Base-by-base conservation (phyloP, 1,140 invertebrate species). In the Whitmania pigra region DNA sequence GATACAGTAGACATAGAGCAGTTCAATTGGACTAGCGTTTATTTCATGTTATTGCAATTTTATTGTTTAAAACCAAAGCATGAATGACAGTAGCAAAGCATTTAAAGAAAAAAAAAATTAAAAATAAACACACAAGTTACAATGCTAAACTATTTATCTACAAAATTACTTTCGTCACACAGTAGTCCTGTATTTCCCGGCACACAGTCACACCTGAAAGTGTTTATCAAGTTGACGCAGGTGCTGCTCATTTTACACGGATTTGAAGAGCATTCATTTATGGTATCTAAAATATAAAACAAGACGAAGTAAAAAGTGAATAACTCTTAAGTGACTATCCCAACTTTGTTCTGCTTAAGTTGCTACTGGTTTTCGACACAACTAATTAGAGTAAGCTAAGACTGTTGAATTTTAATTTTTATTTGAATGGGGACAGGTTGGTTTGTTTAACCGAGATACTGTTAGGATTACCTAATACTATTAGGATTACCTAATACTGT, bases 141-240 rank as follows among this genome's bases (percentile, higher is more conserved):
- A 20, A 9, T 57, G 20, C 2, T 3, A 57, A 57, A 2, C 2
- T 57, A 49, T 49, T 15, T 49, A 15, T 49, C 11, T 1, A 49
- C 15, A 49, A 49, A 49, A 11, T 11, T 1, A 74, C 73, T 66
- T 72, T 57, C 27, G 43, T 74, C 70, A 54, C 73, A 74, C 22
- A 53, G 22, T 0, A 27, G n/a, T 54, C 73, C 73, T 31, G 71
- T 68, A 66, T 67, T 72, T 43, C 70, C 71, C 55, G 27, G 40
- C n/a, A 49, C 60, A 53, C 73, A 74, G 4, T n/a, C n/a, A 43
- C 73, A 74, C 5, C 70, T 68, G 71, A 73, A 74, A 18, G 17
- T 0, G 29, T 49, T 68, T 22, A 72, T 60, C 3, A 22, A 4
- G 31, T 71, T 57, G n/a, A 22, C n/a, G 57, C 73, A 74, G 31